Base-by-base conservation (phyloP, 2,113 vertebrate species). In the Bombycilla garrulus region DNA sequence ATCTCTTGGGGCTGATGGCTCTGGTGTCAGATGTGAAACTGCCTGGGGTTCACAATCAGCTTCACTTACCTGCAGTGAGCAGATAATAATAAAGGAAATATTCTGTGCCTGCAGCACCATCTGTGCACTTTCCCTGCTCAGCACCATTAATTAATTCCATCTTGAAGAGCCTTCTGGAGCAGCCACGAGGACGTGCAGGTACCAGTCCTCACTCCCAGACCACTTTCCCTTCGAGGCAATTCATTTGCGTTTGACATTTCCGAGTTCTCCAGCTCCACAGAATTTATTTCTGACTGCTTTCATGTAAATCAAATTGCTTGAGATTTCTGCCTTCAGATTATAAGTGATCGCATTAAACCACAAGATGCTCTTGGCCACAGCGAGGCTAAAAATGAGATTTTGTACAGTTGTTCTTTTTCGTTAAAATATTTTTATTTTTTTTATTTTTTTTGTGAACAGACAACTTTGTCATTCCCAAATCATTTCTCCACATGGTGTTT, bases 231-330 rank as follows among this genome's bases (percentile, higher is more conserved):
- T 22, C 9, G 0, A 53, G 87, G 67, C 44, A 64, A 72, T 78
- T 70, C 82, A 53, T 85, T 71, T 69, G 33, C 3, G 0, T 53
- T 57, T 88, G 82, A 88, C 91, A 92, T 82, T 92, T 82, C 86
- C 12, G 7, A 72, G 53, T 12, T 82, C 88, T 77, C 22, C 79
- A 21, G 48, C 88, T 88, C 86, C 82, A 23, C 47, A 51, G 72
- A 76, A 93, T 86, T 80, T 48, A 57, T 93, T 90, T 95, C 82
- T 86, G 71, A 76, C 71, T 80, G 31, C 24, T 82, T 80, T 86
- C 71, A 60, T 82, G 79, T 82, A 93, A 93, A 92, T 90, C 71
- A 86, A 92, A 95, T 90, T 82, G 54, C 48, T 40, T 26, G 71
- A 95, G 82, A 79, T 56, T 86, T 56, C 74, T 92, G 88, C 79